Evolutionary conservation across 1,140 invertebrate species (phyloP).

Genomic region (Lordiphosa mommai): DNA sequence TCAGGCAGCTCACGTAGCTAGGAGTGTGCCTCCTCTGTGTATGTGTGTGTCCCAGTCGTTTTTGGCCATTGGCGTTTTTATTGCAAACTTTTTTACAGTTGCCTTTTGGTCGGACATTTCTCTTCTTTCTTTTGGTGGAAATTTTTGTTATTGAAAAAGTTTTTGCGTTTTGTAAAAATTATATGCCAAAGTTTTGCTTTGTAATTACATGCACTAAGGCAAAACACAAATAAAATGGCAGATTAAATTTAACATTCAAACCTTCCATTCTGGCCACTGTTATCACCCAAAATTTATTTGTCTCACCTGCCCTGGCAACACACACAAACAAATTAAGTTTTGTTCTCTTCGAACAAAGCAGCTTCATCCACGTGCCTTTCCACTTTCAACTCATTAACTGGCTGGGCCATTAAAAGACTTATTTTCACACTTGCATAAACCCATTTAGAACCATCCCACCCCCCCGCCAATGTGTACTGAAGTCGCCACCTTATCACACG

Average conservation of each 20-base stretch:
- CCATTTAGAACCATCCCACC: constrained; percentile 51
- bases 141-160: constrained; percentile 76
- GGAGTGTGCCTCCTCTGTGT: constrained; percentile 7
- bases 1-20: constrained; percentile 59
- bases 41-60: constrained; percentile 46
- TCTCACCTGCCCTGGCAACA: constrained; percentile 51
- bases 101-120: constrained; percentile 32
- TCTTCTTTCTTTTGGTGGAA: constrained; percentile 18
- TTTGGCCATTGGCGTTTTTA: constrained; percentile 66
- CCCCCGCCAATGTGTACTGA: constrained; percentile 7
- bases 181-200: constrained; percentile 71
- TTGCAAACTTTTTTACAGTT: constrained; percentile 65
- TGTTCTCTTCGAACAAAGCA: constrained; percentile 45
- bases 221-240: constrained; percentile 11
- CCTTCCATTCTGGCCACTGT: constrained; percentile 39
- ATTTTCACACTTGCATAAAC: constrained; percentile 78
- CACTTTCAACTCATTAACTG: constrained; percentile 76
- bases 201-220: constrained; percentile 63
- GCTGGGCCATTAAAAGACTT: constrained; percentile 73
- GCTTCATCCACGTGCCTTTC: constrained; percentile 67
- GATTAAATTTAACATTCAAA: background rate
- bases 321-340: constrained; percentile 73
- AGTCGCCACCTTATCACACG: constrained; percentile 68
- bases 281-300: constrained; percentile 75
- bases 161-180: constrained; percentile 59